A percentile compares a stretch with the other conserved stretches of the same genome.
phyloP scores from a whole-genome alignment of 2,797 vertebrate species.

The Gymnothorax reevesii region DNA sequence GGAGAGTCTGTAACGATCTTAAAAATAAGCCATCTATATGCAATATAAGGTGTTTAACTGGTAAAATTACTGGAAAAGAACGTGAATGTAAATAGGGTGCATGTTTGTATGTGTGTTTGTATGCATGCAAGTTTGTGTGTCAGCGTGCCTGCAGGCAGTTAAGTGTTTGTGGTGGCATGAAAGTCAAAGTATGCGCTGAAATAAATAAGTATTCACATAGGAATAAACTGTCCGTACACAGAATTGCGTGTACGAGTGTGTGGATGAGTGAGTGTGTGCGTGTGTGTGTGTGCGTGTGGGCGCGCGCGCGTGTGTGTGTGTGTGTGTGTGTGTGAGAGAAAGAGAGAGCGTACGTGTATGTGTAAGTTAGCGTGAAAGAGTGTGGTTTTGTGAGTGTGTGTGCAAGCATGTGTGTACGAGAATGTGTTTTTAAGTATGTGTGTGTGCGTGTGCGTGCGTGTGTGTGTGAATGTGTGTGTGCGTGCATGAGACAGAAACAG shows the following conservation, averaged over 20 bases:
- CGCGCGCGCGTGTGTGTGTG: not conserved
- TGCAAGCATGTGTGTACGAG: not conserved
- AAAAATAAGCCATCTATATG: not conserved
- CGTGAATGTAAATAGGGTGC: not conserved
- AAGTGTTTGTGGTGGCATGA: not conserved
- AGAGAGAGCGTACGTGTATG: too few species aligned
- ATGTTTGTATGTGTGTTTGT: not conserved
- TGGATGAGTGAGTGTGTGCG: not conserved
- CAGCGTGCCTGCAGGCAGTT: not conserved
- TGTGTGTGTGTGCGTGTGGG: not conserved
- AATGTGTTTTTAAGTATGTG: not conserved
- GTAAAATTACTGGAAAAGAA: not conserved
- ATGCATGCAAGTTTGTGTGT: not conserved
- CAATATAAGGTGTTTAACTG: not conserved
- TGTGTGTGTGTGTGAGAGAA: not conserved
- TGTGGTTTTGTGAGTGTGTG: not conserved
- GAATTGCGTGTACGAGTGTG: not conserved
- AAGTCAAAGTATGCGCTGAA: not conserved
- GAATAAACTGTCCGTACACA: not conserved
- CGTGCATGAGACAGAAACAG: not conserved
- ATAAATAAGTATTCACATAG: not conserved
- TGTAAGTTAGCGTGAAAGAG: not conserved
- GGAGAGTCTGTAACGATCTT: not conserved
- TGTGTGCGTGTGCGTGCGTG: conserved; percentile 1
- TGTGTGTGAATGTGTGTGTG: conserved; percentile 4